phyloP scores from a whole-genome alignment of 1,140 invertebrate species.

The Tetramorium parvispinum region DNA sequence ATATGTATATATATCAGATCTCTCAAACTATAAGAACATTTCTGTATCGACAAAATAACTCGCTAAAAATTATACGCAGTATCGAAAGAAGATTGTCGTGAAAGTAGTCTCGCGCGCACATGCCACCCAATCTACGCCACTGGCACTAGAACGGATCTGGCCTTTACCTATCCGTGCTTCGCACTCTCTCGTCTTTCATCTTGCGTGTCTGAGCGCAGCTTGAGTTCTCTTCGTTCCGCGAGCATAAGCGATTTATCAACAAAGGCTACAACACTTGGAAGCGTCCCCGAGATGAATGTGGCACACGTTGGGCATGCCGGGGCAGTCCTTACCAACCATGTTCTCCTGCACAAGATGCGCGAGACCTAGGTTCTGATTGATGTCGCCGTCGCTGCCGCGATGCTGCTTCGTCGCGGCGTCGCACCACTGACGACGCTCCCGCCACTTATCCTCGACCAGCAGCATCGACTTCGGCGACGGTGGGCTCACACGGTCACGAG shows the following conservation, averaged over 20 bases:
- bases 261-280: conserved; percentile 88
- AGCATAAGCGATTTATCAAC: conserved; percentile 82
- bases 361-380: conserved; percentile 85
- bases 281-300: conserved; percentile 87
- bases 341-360: conserved; percentile 76
- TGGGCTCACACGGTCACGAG: conserved; percentile 84
- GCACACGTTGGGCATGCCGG: conserved; percentile 85
- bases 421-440: conserved; percentile 81
- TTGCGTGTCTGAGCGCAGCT: conserved; percentile 2
- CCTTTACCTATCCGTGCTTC: background rate
- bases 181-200: background rate
- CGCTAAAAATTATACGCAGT: conserved; percentile 17
- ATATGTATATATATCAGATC: conserved; percentile 2
- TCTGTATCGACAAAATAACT: conserved; percentile 25
- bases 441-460: conserved; percentile 82
- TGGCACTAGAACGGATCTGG: conserved; percentile 4
- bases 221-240: background rate
- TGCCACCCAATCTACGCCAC: background rate
- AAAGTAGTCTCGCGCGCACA: background rate
- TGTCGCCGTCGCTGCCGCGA: conserved; percentile 85
- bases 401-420: conserved; percentile 79
- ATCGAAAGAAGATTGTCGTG: conserved; percentile 25
- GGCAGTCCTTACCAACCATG: conserved; percentile 83
- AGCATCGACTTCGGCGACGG: conserved; percentile 81
- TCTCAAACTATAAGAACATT: conserved; percentile 15